Base-by-base conservation (phyloP, 2,797 vertebrate genomes). In the Eulemur coronatus region DNA sequence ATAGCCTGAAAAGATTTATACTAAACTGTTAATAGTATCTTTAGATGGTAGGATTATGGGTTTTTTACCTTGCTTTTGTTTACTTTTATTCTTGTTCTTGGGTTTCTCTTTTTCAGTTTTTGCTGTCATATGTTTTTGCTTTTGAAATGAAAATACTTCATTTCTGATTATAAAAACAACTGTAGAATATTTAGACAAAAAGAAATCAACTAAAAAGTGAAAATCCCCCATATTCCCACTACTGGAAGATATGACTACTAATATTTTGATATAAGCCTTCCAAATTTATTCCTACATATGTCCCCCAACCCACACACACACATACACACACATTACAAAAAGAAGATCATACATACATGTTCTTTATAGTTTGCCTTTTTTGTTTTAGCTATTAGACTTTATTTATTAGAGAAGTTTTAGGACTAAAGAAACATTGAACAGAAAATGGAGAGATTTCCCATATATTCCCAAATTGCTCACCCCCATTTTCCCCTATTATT, bases 131-230 rank as follows among this genome's bases (percentile, higher is more conserved):
- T 35, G 18, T 78, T 75, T 75, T 65, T 73, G 72, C 48, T 59
- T 73, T 52, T 48, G 30, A 15, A 89, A 72, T 26, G 26, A 89
- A 89, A 65, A 72, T 48, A 63, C 26, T 57, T 82, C 43, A 75
- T 88, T 88, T 41, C 52, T 78, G 28, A 35, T 41, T 63, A 85
- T 79, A 55, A 79, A 80, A 59, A 38, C 2, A 75, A 93, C 46
- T 55, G 30, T 24, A 93, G 79, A 93, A 65, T 72, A 89, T 94
- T 82, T 89, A 78, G 79, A 30, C 61, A 63, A n/a, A 89, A 92
- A 93, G 35, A 92, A 26, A 55, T 26, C 13, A 73, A 72, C 43
- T 90, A 48, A 81, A 73, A 90, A 67, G 46, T 38, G 50, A 89
- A 82, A 78, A 48, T 69, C 10, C 57, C 12, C 84, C 35, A 65